Evolutionary conservation across 2,888 invertebrate genomes (phyloP), one percentile per base, ranked within the genome.

Genomic region (Clostera curtula): DNA sequence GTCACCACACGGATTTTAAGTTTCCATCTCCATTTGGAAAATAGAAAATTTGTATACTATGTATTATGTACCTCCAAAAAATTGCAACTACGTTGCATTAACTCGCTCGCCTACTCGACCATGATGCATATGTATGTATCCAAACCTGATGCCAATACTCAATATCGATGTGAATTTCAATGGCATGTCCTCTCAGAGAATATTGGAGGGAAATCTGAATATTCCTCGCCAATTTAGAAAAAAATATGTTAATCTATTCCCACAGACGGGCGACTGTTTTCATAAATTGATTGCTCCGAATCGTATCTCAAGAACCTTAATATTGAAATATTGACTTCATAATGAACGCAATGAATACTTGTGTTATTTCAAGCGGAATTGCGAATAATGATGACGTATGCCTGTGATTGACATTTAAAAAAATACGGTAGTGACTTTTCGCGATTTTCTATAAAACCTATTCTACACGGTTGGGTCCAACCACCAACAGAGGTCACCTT

Each of bases 141-240:
- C 55, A 56, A 41, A 47, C 49, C 34, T 40, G 57, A 61, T 62
- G 55, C 55, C 58, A 70, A 72, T 72, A 71, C 75, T 76, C 70
- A 75, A 76, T 73, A 73, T 63, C 65, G 64, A 66, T 60, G 62
- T 58, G 67, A 70, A 73, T 69, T 67, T 64, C 61, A 74, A 74
- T 69, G 55, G 61, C 72, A 64, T 62, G 65, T 63, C 66, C 69
- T 70, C 60, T 51, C 60, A 59, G 57, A 61, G 67, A 68, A 75
- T 73, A 76, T 75, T 74, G 71, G 59, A 71, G 56, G 58, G 50
- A 66, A 64, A 71, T 75, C 72, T 75, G 74, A 76, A 79, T 79
- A 79, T 76, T 75, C 76, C 52, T 54, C 58, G 58, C 51, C 62
- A 66, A 67, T 73, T 69, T 65, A 48, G 57, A 65, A 70, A 72